Evolutionary conservation across 2,888 invertebrate species (phyloP), one percentile per base, ranked within the genome.

Genomic region (Plagodis pulveraria): DNA sequence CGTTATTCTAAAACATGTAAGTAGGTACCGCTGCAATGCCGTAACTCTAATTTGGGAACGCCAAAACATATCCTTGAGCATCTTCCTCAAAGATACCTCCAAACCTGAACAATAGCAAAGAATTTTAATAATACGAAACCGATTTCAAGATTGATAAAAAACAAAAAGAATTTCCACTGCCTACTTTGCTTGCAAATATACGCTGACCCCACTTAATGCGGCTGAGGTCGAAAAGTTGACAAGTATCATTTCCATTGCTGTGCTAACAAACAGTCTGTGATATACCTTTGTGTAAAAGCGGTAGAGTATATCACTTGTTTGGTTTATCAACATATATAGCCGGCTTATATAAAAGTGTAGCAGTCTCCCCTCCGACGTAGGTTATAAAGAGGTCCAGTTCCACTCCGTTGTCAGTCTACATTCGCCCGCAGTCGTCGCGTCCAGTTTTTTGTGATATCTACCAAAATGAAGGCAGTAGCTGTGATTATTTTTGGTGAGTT

Each of bases 401-500:
- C 65, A 71, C 54, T 63, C 50, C 68, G 64, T 66, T 71, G 59
- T 62, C 84, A 89, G 86, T 87, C 71, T 67, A 72, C 72, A 57
- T 71, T 71, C 61, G 70, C 76, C 12, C 54, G 47, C 35, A 59
- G 66, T 66, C 66, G 71, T 62, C 50, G 75, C 63, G 78, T 65
- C 66, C 75, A 70, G 70, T 77, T 79, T 71, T 45, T 56, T 74
- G 72, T 69, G 65, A 9, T 51, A n/a, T n/a, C n/a, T n/a, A 50
- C 38, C 55, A 71, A 72, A 65, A 91, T 91, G 91, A 91, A 86
- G 82, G 76, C 82, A 46, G 69, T 80, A 44, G 83, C 83, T 62
- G 71, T 91, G 54, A 72, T 87, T 74, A 69, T 88, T 74, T 85
- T 91, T 52, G 91, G 91, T 91, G 69, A 90, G 91, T 78, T 63